Evolutionary conservation across 2,113 vertebrate species (phyloP), one percentile per base, ranked within the genome.

Genomic region (Apus apus): DNA sequence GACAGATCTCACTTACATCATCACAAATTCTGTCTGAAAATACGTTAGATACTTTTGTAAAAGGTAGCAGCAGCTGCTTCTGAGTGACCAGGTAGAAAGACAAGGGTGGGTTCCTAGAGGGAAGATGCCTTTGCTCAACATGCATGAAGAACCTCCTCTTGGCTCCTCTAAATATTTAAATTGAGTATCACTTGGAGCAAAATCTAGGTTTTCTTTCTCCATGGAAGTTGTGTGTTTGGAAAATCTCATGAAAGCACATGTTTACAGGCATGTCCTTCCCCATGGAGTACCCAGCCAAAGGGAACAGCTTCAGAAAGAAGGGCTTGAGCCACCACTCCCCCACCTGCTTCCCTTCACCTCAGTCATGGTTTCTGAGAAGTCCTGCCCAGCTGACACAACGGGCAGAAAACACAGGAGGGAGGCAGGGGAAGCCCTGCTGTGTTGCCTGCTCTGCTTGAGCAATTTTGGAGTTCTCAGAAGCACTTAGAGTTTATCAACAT

Each of bases 401-500:
- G 29, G 64, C 40, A 82, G 62, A 64, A 9, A 1, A 14, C 3
- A 5, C 5, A 4, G 66, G 17, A 94, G 65, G 56, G 46, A 84
- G 56, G 56, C 38, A 96, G 89, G 65, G 94, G 94, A 97, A 97
- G 83, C 76, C 72, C 76, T 83, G n/a, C 40, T 20, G 11, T 27
- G 29, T 6, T 64, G 81, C 11, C 56, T 68, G 40, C 26, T 53
- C 62, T 0, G 17, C 78, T 96, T 97, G 73, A 93, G 96, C 91
- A 97, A 97, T 81, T 74, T 56, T 74, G 86, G 91, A 91, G 50
- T 94, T 93, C 92, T 91, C 92, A 36, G 92, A 93, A 96, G 5
- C 15, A 18, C 72, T 80, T 11, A 23, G 1, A 22, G 12, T 51
- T 96, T 30, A 86, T 80, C 89, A 87, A 38, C 79, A 48, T 2